phyloP scores from a whole-genome alignment of 2,797 vertebrate species.

The Graptemys geographica region DNA sequence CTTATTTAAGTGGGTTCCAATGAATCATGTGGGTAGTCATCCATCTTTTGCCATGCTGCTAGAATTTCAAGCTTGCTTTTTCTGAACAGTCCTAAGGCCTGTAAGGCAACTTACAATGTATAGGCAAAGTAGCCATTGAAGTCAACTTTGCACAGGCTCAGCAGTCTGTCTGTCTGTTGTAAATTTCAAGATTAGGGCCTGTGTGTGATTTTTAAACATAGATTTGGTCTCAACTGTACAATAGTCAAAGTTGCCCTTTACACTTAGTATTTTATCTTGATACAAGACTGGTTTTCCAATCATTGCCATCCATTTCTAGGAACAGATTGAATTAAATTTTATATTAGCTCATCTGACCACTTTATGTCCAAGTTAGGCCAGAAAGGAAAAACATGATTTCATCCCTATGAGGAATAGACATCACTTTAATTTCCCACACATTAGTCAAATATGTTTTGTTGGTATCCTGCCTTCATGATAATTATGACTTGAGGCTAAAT shows the following conservation, averaged over 20 bases:
- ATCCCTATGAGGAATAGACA: neutral
- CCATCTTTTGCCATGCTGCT: neutral
- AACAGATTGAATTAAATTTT: neutral
- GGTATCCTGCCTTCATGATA: neutral
- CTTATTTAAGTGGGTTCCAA: neutral
- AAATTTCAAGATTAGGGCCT: neutral
- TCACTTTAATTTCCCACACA: neutral
- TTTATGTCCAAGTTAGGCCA: neutral
- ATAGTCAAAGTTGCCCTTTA: neutral
- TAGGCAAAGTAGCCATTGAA: neutral
- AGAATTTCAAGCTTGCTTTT: neutral
- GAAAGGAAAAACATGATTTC: neutral
- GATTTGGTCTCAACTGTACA: neutral
- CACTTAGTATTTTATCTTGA: neutral
- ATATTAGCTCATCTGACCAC: neutral
- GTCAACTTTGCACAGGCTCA: neutral
- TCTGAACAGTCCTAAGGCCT: neutral
- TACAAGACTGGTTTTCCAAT: neutral
- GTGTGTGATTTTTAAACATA: neutral
- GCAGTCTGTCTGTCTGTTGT: neutral
- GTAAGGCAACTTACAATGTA: neutral
- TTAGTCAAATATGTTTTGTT: rapidly evolving
- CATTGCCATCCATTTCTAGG: neutral
- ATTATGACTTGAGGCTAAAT: neutral
- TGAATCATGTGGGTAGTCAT: neutral